phyloP scores from a whole-genome alignment of 1,140 invertebrate genomes.

The Diabrotica undecimpunctata region DNA sequence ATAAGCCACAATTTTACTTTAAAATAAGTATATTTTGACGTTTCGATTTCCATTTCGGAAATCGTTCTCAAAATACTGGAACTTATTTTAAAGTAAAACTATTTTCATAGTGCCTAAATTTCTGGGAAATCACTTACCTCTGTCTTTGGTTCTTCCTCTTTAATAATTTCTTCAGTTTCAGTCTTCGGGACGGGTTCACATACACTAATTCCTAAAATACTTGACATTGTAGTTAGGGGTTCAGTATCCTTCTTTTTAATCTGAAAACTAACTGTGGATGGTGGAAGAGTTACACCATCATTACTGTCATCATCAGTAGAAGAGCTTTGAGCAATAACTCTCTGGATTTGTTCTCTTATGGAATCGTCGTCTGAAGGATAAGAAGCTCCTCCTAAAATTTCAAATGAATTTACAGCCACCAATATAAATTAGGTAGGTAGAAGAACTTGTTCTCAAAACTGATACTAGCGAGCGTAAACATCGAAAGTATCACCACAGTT shows the following conservation, averaged over 20 bases:
- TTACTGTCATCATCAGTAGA: conserved; percentile 49
- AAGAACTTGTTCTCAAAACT: too few species aligned
- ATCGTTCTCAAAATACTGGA: too few species aligned
- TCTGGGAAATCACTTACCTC: conserved; percentile 8
- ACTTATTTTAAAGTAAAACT: too few species aligned
- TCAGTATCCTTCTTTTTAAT: conserved; percentile 26
- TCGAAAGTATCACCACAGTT: too few species aligned
- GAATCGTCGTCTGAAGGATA: conserved; percentile 50
- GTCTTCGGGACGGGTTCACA: conserved; percentile 5
- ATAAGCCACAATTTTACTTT: too few species aligned
- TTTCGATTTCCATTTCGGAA: too few species aligned
- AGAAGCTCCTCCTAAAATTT: conserved; percentile 31
- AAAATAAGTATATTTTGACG: too few species aligned
- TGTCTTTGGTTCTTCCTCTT: conserved; percentile 1
- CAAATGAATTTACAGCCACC: too few species aligned
- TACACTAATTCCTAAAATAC: conserved; percentile 10
- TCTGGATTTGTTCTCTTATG: conserved; percentile 51
- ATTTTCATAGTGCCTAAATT: too few species aligned
- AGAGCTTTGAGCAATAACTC: conserved; percentile 45
- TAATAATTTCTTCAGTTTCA: conserved; percentile 12
- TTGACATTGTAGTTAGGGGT: conserved; percentile 5
- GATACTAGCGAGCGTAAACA: too few species aligned
- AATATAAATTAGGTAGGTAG: too few species aligned
- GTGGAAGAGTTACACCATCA: conserved; percentile 39
- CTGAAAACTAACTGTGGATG: conserved; percentile 29